Conservation (phyloP, 2,888 invertebrate species). For the Folsomia candida region DNA sequence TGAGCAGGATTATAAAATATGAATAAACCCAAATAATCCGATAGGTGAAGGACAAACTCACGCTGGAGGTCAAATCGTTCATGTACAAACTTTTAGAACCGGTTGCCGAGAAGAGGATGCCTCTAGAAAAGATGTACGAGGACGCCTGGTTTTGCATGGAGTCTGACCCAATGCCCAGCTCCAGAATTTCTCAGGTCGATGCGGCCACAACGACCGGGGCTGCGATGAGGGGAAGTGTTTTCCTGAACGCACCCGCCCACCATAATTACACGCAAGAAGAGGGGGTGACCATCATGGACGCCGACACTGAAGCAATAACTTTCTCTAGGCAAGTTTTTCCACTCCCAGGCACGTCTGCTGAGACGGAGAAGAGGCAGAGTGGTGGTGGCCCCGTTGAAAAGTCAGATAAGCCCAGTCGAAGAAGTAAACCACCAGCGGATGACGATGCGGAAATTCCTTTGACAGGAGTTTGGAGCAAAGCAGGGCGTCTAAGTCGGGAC, state of each 20-base stretch:
- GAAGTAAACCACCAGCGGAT: background rate
- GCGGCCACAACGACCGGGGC: background rate
- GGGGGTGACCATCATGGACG: slow-evolving; percentile 16
- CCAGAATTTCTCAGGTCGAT: background rate
- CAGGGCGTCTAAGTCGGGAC: background rate
- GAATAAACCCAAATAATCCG: background rate
- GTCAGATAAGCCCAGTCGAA: background rate
- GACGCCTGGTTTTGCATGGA: slow-evolving; percentile 36
- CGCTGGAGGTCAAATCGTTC: slow-evolving; percentile 39
- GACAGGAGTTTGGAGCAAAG: slow-evolving; percentile 4
- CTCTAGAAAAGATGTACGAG: slow-evolving; percentile 31
- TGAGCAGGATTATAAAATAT: background rate
- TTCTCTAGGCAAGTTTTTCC: slow-evolving; percentile 13
- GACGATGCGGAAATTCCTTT: background rate
- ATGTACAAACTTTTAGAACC: slow-evolving; percentile 42
- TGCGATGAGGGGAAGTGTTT: background rate
- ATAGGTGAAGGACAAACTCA: slow-evolving; percentile 40
- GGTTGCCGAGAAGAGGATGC: slow-evolving; percentile 27
- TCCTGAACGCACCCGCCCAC: background rate
- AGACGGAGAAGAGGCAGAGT: background rate
- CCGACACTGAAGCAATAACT: slow-evolving; percentile 1
- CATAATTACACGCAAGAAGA: background rate
- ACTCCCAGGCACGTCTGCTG: background rate
- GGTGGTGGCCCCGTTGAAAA: background rate
- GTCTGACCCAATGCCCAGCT: background rate